Percentiles rank a stretch among this genome's conserved stretches.
Conservation (phyloP, 2,888 invertebrate genomes). For the Tanypteryx hageni region DNA sequence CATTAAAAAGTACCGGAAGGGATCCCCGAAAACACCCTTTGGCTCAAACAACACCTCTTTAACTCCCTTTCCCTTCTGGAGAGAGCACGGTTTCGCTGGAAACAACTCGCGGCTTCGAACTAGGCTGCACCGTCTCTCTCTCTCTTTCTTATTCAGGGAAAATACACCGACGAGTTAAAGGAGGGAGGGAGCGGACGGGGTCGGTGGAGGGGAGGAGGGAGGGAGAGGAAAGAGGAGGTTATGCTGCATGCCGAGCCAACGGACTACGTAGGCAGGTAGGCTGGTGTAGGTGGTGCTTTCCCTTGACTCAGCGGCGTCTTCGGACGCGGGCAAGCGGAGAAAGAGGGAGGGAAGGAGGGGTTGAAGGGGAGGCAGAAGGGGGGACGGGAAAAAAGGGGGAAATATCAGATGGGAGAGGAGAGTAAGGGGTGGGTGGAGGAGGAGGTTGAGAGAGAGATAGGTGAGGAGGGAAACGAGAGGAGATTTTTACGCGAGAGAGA, state of each 20-base stretch:
- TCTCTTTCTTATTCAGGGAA: background rate
- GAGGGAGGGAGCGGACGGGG: background rate
- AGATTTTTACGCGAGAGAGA: background rate
- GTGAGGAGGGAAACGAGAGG: background rate
- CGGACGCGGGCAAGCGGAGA: background rate
- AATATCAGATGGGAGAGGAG: background rate
- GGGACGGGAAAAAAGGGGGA: background rate
- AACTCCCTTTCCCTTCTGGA: background rate
- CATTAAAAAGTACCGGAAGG: background rate
- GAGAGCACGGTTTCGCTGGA: background rate
- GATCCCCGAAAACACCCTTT: background rate
- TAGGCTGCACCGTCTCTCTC: background rate
- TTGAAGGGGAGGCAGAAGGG: background rate
- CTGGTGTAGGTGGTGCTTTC: too few relatives aligned
- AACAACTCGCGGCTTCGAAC: background rate
- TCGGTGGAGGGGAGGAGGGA: background rate
- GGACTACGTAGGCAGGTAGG: too few relatives aligned
- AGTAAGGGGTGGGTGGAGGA: background rate
- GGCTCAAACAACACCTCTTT: background rate
- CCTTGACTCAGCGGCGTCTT: too few relatives aligned
- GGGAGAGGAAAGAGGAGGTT: background rate
- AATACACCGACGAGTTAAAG: background rate
- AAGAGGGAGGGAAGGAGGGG: background rate
- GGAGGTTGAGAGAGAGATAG: background rate
- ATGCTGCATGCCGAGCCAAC: too few relatives aligned